phyloP scores from a whole-genome alignment of 2,797 vertebrate genomes.

The Limosa lapponica region DNA sequence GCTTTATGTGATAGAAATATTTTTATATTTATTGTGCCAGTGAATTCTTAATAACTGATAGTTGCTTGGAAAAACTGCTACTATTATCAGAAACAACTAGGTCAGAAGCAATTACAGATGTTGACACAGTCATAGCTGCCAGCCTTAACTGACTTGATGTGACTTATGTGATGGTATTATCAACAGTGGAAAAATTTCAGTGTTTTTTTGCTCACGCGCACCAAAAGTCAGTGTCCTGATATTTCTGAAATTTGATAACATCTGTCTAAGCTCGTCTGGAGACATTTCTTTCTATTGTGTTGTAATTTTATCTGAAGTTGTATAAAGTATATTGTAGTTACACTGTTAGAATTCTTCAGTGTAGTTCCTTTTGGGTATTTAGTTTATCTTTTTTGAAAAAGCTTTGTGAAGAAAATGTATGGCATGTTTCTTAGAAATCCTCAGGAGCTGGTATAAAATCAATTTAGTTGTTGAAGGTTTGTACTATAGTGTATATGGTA shows the following conservation, averaged over 20 bases:
- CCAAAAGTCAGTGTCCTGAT: background rate
- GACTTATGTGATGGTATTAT: background rate
- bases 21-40: background rate
- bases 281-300: background rate
- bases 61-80: background rate
- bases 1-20: background rate
- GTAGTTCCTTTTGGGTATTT: background rate
- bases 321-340: background rate
- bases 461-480: background rate
- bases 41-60: background rate
- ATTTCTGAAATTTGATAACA: background rate
- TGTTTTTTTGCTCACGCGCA: background rate
- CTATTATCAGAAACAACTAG: background rate
- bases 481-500: background rate
- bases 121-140: background rate
- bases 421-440: background rate
- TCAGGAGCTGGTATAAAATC: background rate
- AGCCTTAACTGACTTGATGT: background rate
- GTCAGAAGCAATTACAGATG: background rate
- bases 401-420: background rate
- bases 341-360: background rate
- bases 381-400: background rate
- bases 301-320: background rate
- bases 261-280: background rate
- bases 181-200: background rate